Evolutionary conservation across 2,888 invertebrate genomes (phyloP).

Genomic region (Crematogaster levior): DNA sequence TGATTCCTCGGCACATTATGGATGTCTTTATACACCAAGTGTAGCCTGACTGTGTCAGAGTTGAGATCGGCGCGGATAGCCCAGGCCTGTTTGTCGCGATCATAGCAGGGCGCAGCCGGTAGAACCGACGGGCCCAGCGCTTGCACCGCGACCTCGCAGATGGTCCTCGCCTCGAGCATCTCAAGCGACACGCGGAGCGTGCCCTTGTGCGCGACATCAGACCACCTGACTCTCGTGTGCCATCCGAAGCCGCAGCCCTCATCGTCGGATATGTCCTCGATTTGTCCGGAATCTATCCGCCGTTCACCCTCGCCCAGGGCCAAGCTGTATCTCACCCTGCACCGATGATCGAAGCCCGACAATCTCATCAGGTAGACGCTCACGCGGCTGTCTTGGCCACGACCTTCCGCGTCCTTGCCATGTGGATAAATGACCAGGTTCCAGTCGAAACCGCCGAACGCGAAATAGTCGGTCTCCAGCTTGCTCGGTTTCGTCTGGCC

Average conservation of each 20-base stretch:
- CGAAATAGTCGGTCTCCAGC: constrained; percentile 90
- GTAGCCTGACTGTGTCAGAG: constrained; percentile 91
- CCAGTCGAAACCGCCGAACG: constrained; percentile 94
- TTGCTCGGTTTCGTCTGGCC: constrained; percentile 84
- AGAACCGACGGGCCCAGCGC: constrained; percentile 87
- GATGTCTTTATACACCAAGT: constrained; percentile 91
- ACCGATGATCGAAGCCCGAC: constrained; percentile 93
- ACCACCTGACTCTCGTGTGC: constrained; percentile 89
- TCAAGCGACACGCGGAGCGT: constrained; percentile 90
- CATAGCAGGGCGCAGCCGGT: constrained; percentile 90
- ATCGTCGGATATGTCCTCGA: constrained; percentile 90
- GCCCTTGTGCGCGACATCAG: constrained; percentile 88
- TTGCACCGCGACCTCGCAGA: constrained; percentile 88
- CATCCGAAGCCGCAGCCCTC: constrained; percentile 91
- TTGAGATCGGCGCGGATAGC: constrained; percentile 92
- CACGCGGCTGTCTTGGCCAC: constrained; percentile 85
- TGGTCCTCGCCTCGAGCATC: constrained; percentile 90
- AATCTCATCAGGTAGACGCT: constrained; percentile 90
- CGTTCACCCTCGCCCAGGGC: constrained; percentile 90
- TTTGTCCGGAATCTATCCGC: constrained; percentile 89
- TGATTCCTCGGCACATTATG: constrained; percentile 93
- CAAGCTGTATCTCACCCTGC: constrained; percentile 91
- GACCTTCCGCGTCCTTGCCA: constrained; percentile 86
- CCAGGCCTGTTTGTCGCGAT: constrained; percentile 93
- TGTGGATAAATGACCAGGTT: constrained; percentile 89